phyloP scores from a whole-genome alignment of 2,113 vertebrate species.

The Nothoprocta pentlandii region DNA sequence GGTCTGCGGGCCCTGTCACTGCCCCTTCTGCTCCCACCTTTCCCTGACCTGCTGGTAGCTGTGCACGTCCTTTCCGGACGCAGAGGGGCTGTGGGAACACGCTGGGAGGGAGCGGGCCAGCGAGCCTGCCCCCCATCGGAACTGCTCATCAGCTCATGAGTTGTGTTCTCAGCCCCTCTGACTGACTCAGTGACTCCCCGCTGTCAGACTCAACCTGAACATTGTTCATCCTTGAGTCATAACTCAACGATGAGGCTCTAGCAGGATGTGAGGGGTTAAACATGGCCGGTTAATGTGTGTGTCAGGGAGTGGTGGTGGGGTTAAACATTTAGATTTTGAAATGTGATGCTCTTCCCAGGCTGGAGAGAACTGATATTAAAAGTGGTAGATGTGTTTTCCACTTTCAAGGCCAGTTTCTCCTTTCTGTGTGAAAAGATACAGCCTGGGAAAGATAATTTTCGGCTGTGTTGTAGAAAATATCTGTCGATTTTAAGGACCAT shows the following conservation, averaged over 20 bases:
- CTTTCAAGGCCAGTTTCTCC: not conserved
- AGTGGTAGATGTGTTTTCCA: not conserved
- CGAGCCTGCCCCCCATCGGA: not conserved
- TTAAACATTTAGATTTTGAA: not conserved
- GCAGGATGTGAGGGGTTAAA: not conserved
- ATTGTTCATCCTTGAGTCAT: not conserved
- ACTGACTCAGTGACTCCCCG: not conserved
- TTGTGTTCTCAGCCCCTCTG: not conserved
- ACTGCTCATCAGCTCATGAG: not conserved
- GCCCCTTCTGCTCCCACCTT: not conserved
- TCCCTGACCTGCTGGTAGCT: not conserved
- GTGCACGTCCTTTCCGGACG: accelerated
- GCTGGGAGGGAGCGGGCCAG: accelerated
- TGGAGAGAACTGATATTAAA: not conserved
- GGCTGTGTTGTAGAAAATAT: not conserved
- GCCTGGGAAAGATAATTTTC: not conserved
- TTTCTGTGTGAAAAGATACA: not conserved
- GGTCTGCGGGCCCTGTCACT: accelerated
- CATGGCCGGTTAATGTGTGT: accelerated
- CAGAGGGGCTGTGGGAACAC: accelerated
- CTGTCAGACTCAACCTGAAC: not conserved
- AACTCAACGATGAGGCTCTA: not conserved
- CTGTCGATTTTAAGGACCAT: not conserved
- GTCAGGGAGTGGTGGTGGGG: not conserved
- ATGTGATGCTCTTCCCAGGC: not conserved